Evolutionary conservation across 2,888 invertebrate genomes (phyloP).

Genomic region (Congeria kusceri): DNA sequence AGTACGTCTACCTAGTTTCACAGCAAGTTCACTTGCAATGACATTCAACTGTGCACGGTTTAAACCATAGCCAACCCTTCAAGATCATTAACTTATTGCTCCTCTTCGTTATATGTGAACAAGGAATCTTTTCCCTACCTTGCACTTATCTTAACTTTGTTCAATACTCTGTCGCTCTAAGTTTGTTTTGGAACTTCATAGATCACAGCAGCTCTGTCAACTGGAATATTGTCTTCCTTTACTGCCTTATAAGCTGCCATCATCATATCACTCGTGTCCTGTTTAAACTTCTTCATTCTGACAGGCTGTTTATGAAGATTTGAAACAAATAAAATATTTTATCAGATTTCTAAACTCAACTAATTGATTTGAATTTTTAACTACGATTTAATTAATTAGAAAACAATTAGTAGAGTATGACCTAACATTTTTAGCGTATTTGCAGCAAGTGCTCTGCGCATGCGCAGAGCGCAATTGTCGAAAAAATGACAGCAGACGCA

Average conservation of each 20-base stretch:
- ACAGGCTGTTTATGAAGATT: too few relatives aligned
- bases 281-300: too few relatives aligned
- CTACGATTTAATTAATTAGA: too few relatives aligned
- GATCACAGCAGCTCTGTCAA: constrained; percentile 9
- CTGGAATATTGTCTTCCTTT: background rate
- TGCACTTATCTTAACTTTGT: background rate
- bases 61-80: constrained; percentile 7
- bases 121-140: constrained; percentile 9
- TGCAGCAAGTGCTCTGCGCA: too few relatives aligned
- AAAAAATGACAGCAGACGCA: too few relatives aligned
- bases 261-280: too few relatives aligned
- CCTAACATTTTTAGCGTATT: too few relatives aligned
- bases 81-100: background rate
- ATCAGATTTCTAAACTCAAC: too few relatives aligned
- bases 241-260: constrained; percentile 8
- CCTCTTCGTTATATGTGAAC: constrained; percentile 9
- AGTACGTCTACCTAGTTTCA: background rate
- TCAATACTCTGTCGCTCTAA: constrained; percentile 6
- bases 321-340: too few relatives aligned
- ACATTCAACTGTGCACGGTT: background rate
- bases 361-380: too few relatives aligned
- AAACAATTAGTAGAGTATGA: too few relatives aligned
- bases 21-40: constrained; percentile 9
- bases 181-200: constrained; percentile 19
- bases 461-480: too few relatives aligned